Conservation (phyloP, 1,140 invertebrate genomes). For the Pogonus chalceus region DNA sequence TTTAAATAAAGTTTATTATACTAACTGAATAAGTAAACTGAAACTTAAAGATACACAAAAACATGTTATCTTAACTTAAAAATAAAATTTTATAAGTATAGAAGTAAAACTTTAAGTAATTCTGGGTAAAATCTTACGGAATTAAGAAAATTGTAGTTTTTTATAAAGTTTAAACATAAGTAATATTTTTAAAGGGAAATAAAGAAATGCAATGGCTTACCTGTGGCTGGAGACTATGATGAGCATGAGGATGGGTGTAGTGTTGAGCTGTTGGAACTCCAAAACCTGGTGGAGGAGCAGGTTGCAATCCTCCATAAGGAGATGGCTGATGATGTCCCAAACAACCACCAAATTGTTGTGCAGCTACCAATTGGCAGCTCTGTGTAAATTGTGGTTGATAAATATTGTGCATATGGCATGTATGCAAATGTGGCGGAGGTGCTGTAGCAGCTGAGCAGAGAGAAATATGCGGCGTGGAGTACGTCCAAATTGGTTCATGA, state of each 20-base stretch:
- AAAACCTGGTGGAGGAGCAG: slow-evolving; percentile 23
- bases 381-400: slow-evolving; percentile 29
- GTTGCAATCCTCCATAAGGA: slow-evolving; percentile 31
- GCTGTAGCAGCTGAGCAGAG: slow-evolving; percentile 40
- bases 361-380: slow-evolving; percentile 17
- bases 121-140: too few species aligned
- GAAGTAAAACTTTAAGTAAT: too few species aligned
- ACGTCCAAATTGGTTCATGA: slow-evolving; percentile 42
- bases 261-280: slow-evolving; percentile 30
- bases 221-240: slow-evolving; percentile 30
- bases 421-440: slow-evolving; percentile 40
- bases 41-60: not conserved
- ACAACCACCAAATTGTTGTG: slow-evolving; percentile 30
- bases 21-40: too few species aligned
- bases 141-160: too few species aligned
- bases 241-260: slow-evolving; percentile 31
- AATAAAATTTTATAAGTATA: too few species aligned
- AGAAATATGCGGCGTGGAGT: slow-evolving; percentile 38
- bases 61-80: not conserved
- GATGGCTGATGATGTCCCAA: slow-evolving; percentile 31
- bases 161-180: too few species aligned
- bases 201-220: slow-evolving; percentile 13
- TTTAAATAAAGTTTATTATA: too few species aligned
- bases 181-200: too few species aligned
- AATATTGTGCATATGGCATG: slow-evolving; percentile 38